phyloP scores from a whole-genome alignment of 2,113 vertebrate genomes.

The Phoenicopterus ruber region DNA sequence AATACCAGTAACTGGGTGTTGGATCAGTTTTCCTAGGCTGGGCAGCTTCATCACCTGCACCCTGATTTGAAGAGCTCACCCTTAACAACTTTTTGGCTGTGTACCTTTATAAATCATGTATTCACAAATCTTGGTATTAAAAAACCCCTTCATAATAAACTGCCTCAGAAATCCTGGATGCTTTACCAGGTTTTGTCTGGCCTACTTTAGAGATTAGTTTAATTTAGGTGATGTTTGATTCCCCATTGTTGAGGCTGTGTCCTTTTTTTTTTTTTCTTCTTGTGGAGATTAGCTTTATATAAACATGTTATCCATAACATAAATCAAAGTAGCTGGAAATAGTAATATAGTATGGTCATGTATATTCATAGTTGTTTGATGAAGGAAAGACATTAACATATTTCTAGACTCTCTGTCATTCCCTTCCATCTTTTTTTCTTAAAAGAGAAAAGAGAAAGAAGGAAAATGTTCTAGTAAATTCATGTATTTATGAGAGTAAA shows the following conservation, averaged over 20 bases:
- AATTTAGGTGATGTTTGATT: constrained; percentile 12
- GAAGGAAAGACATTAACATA: constrained; percentile 35
- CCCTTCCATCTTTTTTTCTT: background rate
- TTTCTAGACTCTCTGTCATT: constrained; percentile 5
- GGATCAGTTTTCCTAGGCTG: background rate
- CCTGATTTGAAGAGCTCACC: background rate
- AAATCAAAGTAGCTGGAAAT: constrained; percentile 43
- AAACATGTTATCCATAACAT: constrained; percentile 30
- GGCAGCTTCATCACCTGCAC: background rate
- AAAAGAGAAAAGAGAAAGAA: background rate
- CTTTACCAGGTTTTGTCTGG: background rate
- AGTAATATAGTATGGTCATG: constrained; percentile 5
- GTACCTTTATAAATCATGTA: background rate
- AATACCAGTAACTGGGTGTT: background rate
- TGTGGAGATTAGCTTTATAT: constrained; percentile 11
- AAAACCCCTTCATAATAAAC: background rate
- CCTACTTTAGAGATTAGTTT: background rate
- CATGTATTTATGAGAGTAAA: background rate
- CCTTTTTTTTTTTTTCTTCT: background rate
- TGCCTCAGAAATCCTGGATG: background rate
- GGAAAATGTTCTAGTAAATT: background rate
- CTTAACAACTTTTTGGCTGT: background rate
- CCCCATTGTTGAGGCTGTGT: background rate
- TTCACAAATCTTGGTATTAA: background rate
- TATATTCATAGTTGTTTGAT: constrained; percentile 42